Conservation (phyloP, 2,113 vertebrate species). For the Tichodroma muraria region DNA sequence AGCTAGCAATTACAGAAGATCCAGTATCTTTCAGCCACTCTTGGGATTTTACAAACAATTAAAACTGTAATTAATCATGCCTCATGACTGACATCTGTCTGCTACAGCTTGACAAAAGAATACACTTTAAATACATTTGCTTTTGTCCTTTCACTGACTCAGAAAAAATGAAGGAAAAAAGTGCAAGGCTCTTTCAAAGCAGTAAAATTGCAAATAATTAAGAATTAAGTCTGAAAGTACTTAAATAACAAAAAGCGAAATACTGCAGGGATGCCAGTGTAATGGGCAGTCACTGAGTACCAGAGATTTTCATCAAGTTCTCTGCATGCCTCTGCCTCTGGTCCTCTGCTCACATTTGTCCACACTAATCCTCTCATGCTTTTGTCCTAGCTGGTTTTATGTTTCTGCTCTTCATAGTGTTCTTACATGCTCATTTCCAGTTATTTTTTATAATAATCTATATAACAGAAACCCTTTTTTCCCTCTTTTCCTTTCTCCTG, state of each 20-base stretch:
- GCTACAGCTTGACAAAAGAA: neutral
- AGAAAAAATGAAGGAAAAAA: neutral
- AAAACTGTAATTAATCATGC: neutral
- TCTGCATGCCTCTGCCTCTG: neutral
- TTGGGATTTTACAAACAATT: neutral
- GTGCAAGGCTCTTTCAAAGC: neutral
- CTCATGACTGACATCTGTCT: neutral
- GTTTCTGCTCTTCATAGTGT: neutral
- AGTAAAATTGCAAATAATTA: neutral
- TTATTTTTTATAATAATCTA: neutral
- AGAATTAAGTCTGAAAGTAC: neutral
- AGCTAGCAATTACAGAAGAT: neutral
- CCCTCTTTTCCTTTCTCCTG: neutral
- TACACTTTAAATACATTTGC: neutral
- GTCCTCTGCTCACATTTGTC: neutral
- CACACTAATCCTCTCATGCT: neutral
- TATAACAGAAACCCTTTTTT: neutral
- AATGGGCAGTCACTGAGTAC: neutral
- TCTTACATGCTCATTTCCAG: neutral
- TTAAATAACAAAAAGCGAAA: neutral
- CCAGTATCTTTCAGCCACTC: neutral
- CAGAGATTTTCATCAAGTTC: neutral
- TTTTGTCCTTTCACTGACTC: neutral
- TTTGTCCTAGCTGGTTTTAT: neutral
- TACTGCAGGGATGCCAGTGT: neutral